Base-by-base conservation (phyloP, 1,140 invertebrate species). In the Hylaeus volcanicus region DNA sequence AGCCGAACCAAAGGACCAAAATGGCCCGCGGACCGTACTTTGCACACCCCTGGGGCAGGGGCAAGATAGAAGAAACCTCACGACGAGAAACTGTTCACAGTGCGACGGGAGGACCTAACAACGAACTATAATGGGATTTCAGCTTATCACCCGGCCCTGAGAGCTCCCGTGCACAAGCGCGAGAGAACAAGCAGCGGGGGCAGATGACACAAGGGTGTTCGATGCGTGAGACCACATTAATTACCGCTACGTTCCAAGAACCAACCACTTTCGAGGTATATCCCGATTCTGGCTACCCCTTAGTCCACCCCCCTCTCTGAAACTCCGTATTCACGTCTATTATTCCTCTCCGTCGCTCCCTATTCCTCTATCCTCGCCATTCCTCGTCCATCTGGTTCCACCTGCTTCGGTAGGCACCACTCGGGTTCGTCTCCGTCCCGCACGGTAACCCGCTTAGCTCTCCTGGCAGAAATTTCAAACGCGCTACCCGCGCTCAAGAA, bases 51-150 rank as follows among this genome's bases (percentile, higher is more conserved):
- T n/a, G 37, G 37, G 39, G 0, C 3, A 14, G 58, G 4, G 79
- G 77, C 83, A 82, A 83, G 73, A 71, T 74, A 81, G 72, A 55
- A 72, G 65, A 69, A 60, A 66, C 45, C 51, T n/a, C 56, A 68
- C 58, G 43, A 55, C 60, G 72, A 39, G 55, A 39, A 60, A 85
- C 71, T 69, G 72, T 79, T 86, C 74, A 65, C 53, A 41, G 55
- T 58, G 26, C 60, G 76, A 66, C 58, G 63, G 70, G 89, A 84
- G 87, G 76, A 88, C 77, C 81, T 77, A 88, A 87, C 82, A 76
- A 78, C 84, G 65, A 88, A 88, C 82, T 85, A 77, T 89, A 89
- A 89, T 89, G 85, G 84, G 86, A 84, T 89, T 89, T 88, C 56
- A 68, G 85, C 79, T 89, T 89, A 89, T 89, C 86, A 84, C 79